These are phyloP conservation scores for Itoplectis maculator DNA, from an alignment of 2,888 invertebrate species.

Conservation along the genomic window DNA sequence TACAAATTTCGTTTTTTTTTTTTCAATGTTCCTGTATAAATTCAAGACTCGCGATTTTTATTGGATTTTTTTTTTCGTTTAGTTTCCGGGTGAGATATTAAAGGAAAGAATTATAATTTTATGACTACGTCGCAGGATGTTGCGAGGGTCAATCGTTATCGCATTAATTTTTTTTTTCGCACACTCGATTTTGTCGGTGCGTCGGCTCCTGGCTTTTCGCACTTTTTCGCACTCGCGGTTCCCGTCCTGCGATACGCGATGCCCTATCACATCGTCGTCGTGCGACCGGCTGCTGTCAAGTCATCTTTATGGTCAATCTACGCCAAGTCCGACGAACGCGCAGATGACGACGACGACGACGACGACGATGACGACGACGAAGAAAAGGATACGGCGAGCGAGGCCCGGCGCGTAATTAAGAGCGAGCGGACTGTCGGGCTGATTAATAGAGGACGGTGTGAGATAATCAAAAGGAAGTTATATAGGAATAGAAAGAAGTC, in stretches of 20 bases:
- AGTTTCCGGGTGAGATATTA: neutral
- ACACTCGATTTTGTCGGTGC: slow-evolving; percentile 52
- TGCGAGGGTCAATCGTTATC: slow-evolving; percentile 1
- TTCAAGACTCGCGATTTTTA: too few relatives aligned
- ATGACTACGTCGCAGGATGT: neutral
- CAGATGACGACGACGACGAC: slow-evolving; percentile 65
- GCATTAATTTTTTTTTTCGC: slow-evolving; percentile 36
- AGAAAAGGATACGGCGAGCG: slow-evolving; percentile 48
- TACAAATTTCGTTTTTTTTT: neutral
- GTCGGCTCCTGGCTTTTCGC: neutral
- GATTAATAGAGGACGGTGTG: slow-evolving; percentile 83
- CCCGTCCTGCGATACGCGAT: neutral
- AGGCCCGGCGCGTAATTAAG: slow-evolving; percentile 81
- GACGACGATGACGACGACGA: slow-evolving; percentile 29
- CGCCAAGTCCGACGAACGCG: slow-evolving; percentile 73
- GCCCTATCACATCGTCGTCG: slow-evolving; percentile 72
- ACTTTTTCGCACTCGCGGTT: neutral
- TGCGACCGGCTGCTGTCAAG: slow-evolving; percentile 78
- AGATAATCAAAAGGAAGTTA: slow-evolving; percentile 84
- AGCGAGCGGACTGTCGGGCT: slow-evolving; percentile 82
- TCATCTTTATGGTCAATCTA: slow-evolving; percentile 83
- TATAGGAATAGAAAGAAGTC: slow-evolving; percentile 81
- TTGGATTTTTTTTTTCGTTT: neutral
- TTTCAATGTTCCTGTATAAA: neutral
- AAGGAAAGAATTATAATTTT: neutral